Percentiles rank a stretch among this genome's conserved stretches.
Evolutionary conservation across 2,797 vertebrate species (phyloP).

Genomic region (Tauraco hartlaubi): DNA sequence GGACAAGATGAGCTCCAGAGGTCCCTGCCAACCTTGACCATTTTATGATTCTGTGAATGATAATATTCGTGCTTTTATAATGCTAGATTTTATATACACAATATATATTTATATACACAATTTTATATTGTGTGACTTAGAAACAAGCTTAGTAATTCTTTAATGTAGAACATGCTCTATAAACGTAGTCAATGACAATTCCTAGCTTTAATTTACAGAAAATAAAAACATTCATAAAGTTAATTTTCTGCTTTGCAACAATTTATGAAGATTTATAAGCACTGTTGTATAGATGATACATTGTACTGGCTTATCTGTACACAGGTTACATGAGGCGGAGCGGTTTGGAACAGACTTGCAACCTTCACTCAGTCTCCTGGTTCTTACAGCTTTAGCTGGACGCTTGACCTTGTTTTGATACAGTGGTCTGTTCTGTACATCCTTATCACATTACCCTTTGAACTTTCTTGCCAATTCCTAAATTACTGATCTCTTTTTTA

Average conservation of each 20-base stretch:
- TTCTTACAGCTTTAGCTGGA: background rate
- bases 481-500: constrained; percentile 8
- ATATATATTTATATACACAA: too few species aligned
- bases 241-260: background rate
- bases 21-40: background rate
- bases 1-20: background rate
- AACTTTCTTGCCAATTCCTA: background rate
- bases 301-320: background rate
- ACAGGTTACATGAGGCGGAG: background rate
- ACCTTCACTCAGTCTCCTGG: background rate
- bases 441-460: background rate
- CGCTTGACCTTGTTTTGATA: background rate
- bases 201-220: background rate
- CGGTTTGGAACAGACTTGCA: background rate
- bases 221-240: background rate
- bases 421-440: background rate
- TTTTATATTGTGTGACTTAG: background rate
- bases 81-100: background rate
- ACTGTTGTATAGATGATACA: too few species aligned
- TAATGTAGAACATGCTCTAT: background rate
- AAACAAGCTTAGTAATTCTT: background rate
- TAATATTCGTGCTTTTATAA: background rate
- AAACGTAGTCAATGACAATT: background rate
- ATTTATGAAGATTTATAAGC: background rate
- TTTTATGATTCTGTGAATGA: background rate